Evolutionary conservation across 1,140 invertebrate genomes (phyloP).

Genomic region (Macrobrachium nipponense): DNA sequence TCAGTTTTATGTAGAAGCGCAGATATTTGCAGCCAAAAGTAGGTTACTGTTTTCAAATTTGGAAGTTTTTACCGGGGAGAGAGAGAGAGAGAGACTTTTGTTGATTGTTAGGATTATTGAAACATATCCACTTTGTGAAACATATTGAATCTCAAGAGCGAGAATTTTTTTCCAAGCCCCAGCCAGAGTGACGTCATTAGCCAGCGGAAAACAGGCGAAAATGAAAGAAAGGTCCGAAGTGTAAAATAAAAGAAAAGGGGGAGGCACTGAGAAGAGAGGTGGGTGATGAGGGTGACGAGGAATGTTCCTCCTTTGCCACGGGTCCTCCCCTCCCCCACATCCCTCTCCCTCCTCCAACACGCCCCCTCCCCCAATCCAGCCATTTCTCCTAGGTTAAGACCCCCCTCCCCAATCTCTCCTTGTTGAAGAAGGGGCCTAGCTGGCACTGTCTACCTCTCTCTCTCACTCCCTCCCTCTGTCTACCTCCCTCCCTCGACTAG

Average conservation of each 20-base stretch:
- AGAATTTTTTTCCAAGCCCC: too few relatives aligned
- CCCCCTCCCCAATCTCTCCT: too few relatives aligned
- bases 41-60: too few relatives aligned
- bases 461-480: neutral
- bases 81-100: neutral
- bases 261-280: neutral
- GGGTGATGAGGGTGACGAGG: neutral
- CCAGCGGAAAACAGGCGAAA: neutral
- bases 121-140: too few relatives aligned
- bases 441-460: neutral
- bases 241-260: neutral
- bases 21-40: too few relatives aligned
- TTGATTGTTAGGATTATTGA: too few relatives aligned
- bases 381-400: too few relatives aligned
- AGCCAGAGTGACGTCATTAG: too few relatives aligned
- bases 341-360: neutral
- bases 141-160: too few relatives aligned
- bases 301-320: neutral
- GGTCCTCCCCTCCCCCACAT: neutral
- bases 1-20: too few relatives aligned
- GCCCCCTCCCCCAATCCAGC: too few relatives aligned
- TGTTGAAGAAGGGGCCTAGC: neutral
- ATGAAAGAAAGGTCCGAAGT: neutral
- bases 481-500: neutral
- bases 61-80: too few relatives aligned